Percentiles rank a stretch among this genome's conserved stretches.
Evolutionary conservation across 2,797 vertebrate species (phyloP).

Genomic region (Thaleichthys pacificus): DNA sequence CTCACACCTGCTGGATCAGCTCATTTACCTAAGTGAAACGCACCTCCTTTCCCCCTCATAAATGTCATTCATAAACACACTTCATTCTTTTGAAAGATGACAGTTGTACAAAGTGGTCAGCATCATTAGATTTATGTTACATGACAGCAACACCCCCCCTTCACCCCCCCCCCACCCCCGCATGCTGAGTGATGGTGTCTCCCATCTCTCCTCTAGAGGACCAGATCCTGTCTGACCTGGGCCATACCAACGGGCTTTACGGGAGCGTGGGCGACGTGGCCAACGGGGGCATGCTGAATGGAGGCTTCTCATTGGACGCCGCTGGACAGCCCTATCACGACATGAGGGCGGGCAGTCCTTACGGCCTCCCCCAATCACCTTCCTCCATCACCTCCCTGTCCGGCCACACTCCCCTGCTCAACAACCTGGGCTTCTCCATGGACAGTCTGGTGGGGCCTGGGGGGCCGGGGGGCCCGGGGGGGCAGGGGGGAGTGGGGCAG

Average conservation of each 20-base stretch:
- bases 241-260: conserved; percentile 89
- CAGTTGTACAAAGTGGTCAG: conserved; percentile 40
- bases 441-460: conserved; percentile 87
- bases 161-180: neutral
- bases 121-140: conserved; percentile 3
- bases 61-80: conserved; percentile 57
- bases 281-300: conserved; percentile 83
- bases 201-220: conserved; percentile 79
- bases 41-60: conserved; percentile 40
- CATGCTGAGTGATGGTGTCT: conserved; percentile 40
- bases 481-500: conserved; percentile 83
- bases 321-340: conserved; percentile 92
- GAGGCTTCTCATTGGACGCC: conserved; percentile 87
- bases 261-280: conserved; percentile 85
- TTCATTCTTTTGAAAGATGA: conserved; percentile 63
- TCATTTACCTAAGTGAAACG: conserved; percentile 36
- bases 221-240: conserved; percentile 94
- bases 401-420: conserved; percentile 89
- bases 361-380: conserved; percentile 93
- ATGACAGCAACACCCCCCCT: conserved; percentile 19
- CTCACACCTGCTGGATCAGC: neutral
- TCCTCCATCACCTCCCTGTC: conserved; percentile 93
- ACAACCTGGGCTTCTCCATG: conserved; percentile 91
- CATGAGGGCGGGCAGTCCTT: conserved; percentile 91
- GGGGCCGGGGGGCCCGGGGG: conserved; percentile 79